Percentiles rank a stretch among this genome's conserved stretches.
Evolutionary conservation across 2,888 invertebrate species (phyloP).

Genomic region (Drosophila cognata): DNA sequence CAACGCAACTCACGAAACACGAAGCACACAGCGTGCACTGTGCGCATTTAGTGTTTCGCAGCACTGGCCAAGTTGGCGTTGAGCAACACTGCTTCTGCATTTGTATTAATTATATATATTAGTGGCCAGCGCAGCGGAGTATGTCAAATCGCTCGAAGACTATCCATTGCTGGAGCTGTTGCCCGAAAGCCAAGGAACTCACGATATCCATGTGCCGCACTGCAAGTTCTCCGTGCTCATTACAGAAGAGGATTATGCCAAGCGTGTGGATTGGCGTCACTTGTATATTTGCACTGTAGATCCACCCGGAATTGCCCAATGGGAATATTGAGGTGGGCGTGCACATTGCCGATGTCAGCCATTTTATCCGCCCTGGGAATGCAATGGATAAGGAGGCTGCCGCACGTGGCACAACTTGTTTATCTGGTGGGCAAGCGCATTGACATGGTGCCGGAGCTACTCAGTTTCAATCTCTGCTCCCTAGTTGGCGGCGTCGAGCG

Average conservation of each 20-base stretch:
- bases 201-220: constrained; percentile 88
- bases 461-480: constrained; percentile 98
- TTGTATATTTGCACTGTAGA: constrained; percentile 97
- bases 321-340: constrained; percentile 95
- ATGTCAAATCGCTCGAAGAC: constrained; percentile 90
- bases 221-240: too few species aligned
- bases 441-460: constrained; percentile 94
- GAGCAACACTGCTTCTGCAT: too few species aligned
- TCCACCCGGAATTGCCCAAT: constrained; percentile 94
- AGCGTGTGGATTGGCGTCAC: constrained; percentile 93
- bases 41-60: too few species aligned
- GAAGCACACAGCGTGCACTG: too few species aligned
- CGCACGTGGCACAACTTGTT: constrained; percentile 96
- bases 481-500: constrained; percentile 95
- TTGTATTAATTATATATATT: constrained; percentile 84
- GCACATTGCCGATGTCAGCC: constrained; percentile 99
- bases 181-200: constrained; percentile 91
- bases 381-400: constrained; percentile 97
- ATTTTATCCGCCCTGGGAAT: constrained; percentile 97
- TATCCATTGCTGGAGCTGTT: constrained; percentile 86
- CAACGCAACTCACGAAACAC: too few species aligned
- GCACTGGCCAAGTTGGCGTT: too few species aligned
- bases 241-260: constrained; percentile 90
- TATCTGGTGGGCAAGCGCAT: constrained; percentile 97
- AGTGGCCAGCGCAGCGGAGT: constrained; percentile 89